A percentile compares a stretch with the other conserved stretches of the same genome.
Evolutionary conservation across 1,140 invertebrate species (phyloP).

Genomic region (Andricus grossulariae): DNA sequence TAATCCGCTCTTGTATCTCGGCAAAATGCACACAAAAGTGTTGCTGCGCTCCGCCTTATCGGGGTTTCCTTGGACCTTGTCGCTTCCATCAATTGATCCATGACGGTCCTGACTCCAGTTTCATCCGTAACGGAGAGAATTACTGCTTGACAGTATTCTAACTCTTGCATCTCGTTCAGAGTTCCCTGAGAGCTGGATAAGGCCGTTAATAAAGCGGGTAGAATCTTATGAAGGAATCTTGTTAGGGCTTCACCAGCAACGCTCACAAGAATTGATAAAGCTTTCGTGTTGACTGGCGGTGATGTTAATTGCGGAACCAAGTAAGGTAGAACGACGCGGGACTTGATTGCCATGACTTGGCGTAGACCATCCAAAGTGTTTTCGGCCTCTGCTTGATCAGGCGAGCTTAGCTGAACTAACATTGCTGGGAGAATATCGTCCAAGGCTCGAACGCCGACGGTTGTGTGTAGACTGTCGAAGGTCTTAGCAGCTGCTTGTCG

Average conservation of each 20-base stretch:
- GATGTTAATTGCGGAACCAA: conserved; percentile 95
- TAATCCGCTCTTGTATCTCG: conserved; percentile 91
- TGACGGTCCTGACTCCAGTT: conserved; percentile 89
- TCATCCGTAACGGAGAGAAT: conserved; percentile 93
- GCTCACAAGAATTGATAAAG: conserved; percentile 92
- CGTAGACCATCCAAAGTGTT: conserved; percentile 94
- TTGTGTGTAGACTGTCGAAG: conserved; percentile 96
- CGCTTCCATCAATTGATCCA: conserved; percentile 92
- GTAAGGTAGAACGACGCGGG: conserved; percentile 95
- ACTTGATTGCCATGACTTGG: conserved; percentile 98
- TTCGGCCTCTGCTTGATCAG: conserved; percentile 84
- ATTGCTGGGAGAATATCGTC: conserved; percentile 97
- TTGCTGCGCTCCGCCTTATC: conserved; percentile 86
- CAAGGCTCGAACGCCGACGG: conserved; percentile 94
- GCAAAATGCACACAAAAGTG: conserved; percentile 93
- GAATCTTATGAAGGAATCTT: conserved; percentile 91
- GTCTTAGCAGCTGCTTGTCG: conserved; percentile 96
- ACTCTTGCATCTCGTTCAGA: conserved; percentile 83
- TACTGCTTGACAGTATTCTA: conserved; percentile 96
- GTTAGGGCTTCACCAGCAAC: conserved; percentile 96
- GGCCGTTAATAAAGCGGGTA: conserved; percentile 91
- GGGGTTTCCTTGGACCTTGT: conserved; percentile 81
- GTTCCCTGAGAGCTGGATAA: conserved; percentile 84
- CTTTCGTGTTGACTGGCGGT: conserved; percentile 93
- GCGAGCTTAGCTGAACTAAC: conserved; percentile 88